Evolutionary conservation across 2,888 invertebrate genomes (phyloP).

Genomic region (Neoascia interrupta): DNA sequence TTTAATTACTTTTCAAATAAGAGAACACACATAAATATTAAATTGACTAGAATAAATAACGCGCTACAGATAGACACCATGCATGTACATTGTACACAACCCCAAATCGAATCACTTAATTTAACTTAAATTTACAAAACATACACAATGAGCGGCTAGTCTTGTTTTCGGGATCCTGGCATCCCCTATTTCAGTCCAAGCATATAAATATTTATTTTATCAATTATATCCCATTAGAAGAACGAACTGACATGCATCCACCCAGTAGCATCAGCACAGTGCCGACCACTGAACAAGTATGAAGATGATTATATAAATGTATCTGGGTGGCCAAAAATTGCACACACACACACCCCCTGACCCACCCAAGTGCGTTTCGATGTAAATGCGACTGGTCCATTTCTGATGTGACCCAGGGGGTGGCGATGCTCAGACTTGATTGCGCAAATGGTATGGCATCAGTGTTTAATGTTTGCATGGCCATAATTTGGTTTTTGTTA

Average conservation of each 20-base stretch:
- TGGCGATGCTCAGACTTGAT: slow-evolving; percentile 35
- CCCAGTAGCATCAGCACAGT: neutral
- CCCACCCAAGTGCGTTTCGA: slow-evolving; percentile 8
- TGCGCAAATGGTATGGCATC: slow-evolving; percentile 45
- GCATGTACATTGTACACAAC: neutral
- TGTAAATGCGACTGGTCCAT: slow-evolving; percentile 27
- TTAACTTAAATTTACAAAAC: slow-evolving; percentile 49
- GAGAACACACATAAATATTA: slow-evolving; percentile 44
- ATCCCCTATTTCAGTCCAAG: slow-evolving; percentile 13
- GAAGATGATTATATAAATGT: slow-evolving; percentile 44
- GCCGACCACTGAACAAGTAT: neutral
- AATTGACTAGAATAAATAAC: slow-evolving; percentile 55
- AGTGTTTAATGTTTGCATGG: slow-evolving; percentile 42
- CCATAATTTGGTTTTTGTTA: slow-evolving; percentile 56
- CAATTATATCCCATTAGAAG: slow-evolving; percentile 53
- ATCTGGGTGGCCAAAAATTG: slow-evolving; percentile 23
- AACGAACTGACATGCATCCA: slow-evolving; percentile 61
- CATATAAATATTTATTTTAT: slow-evolving; percentile 66
- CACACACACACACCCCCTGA: too few species aligned
- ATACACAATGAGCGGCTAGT: slow-evolving; percentile 18
- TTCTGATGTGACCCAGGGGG: too few species aligned
- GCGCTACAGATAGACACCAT: neutral
- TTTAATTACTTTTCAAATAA: slow-evolving; percentile 49
- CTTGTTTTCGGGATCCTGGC: slow-evolving; percentile 6
- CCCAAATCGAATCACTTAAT: slow-evolving; percentile 51